Base-by-base conservation (phyloP, 2,113 vertebrate genomes). In the Apus apus region DNA sequence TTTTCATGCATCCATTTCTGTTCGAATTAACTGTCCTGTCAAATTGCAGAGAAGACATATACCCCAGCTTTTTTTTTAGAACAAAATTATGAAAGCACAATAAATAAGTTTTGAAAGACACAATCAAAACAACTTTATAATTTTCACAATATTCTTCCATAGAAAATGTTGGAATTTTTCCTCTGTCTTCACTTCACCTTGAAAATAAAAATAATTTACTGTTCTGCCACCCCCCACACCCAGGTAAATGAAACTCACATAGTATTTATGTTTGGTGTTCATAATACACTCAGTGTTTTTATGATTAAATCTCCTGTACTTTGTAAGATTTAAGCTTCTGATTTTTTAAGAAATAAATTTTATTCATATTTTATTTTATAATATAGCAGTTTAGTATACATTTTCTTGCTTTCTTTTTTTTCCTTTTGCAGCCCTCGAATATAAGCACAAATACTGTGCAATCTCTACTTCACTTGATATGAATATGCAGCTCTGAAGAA, bases 161-260 rank as follows among this genome's bases (percentile, higher is more conserved):
- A 46, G 12, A 66, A 66, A 89, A 36, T 22, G 9, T 16, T 34
- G 22, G 1, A 0, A 0, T 38, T 56, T n/a, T 57, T 64, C 21
- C 9, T 64, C 23, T 56, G 1, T 23, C 75, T 79, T 72, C 13
- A 56, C 17, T 53, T 11, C 5, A 50, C 58, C 45, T 71, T 29
- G 14, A 71, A 65, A 77, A 54, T 27, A 40, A 64, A 64, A 50
- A 30, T 56, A 51, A 38, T 51, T 62, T 1, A 40, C 2, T 70
- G 3, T 48, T 84, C 57, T 29, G 3, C 8, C 6, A 22, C 2
- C 6, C 2, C n/a, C 4, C 32, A 38, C 6, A 1, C 3, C 1
- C 15, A 62, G 19, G 20, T 32, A 76, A 76, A 57, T 66, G 8
- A 84, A 84, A 43, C 5, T 67, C 7, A 45, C 2, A 9, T 36